phyloP scores from a whole-genome alignment of 30 jellyfish, hydroid and myxozoan species.

The Turritopsis dohrnii region DNA sequence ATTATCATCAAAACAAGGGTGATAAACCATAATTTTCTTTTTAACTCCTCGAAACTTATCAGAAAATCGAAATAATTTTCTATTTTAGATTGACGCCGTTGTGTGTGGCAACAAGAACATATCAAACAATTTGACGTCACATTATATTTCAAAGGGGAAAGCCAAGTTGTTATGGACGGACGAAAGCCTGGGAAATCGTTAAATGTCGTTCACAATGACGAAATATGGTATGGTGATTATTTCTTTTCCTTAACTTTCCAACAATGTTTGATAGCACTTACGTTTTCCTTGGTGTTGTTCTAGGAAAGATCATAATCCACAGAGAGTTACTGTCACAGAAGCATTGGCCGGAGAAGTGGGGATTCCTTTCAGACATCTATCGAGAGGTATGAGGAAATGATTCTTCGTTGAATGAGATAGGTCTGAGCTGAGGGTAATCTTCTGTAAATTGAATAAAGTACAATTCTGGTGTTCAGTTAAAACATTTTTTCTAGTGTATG shows the following conservation, averaged over 20 bases:
- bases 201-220: constrained; percentile 72
- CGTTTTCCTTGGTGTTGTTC: not conserved
- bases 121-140: constrained; percentile 36
- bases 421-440: not conserved
- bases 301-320: constrained; percentile 88
- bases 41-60: not conserved
- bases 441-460: no score
- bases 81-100: not conserved
- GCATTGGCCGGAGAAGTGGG: constrained; percentile 92
- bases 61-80: no score
- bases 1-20: constrained; percentile 70
- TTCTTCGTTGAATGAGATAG: not conserved
- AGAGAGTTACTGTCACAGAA: constrained; percentile 63
- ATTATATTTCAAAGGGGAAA: not conserved
- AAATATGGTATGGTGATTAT: constrained; percentile 80
- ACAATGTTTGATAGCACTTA: no score
- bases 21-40: not conserved
- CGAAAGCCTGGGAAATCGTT: constrained; percentile 43
- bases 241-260: not conserved
- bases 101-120: constrained; percentile 68
- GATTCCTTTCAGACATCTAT: constrained; percentile 66
- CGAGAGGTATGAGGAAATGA: constrained; percentile 43
- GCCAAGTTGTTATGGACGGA: constrained; percentile 22
- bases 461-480: no score
- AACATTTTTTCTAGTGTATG: no score